A percentile compares a stretch with the other conserved stretches of the same genome.
Evolutionary conservation across 2,113 vertebrate genomes (phyloP).

Genomic region (Lepidiolamprologus cunningtoni): DNA sequence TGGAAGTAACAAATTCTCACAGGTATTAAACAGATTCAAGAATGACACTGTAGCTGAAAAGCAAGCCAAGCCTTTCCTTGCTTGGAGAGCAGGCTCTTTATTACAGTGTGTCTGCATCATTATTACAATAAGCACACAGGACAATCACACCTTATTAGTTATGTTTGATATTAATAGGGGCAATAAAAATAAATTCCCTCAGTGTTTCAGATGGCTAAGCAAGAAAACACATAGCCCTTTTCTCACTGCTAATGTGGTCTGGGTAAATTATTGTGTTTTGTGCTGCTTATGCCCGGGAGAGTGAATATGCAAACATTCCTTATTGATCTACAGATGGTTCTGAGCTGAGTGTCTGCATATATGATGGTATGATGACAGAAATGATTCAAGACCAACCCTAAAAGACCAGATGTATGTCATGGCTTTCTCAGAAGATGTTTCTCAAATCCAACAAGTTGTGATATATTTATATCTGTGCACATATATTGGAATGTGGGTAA

Average conservation of each 20-base stretch:
- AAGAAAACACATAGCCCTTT: slow-evolving; percentile 48
- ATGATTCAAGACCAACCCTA: background rate
- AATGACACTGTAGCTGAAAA: slow-evolving; percentile 28
- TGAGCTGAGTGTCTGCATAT: slow-evolving; percentile 3
- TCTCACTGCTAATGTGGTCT: slow-evolving; percentile 44
- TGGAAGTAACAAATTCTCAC: slow-evolving; percentile 39
- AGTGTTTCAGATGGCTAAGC: slow-evolving; percentile 55
- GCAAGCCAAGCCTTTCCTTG: background rate
- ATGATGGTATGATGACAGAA: slow-evolving; percentile 8
- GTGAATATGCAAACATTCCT: slow-evolving; percentile 33
- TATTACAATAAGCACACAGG: slow-evolving; percentile 57
- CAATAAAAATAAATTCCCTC: slow-evolving; percentile 64
- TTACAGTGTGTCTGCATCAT: slow-evolving; percentile 48
- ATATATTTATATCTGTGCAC: background rate
- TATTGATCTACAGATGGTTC: slow-evolving; percentile 48
- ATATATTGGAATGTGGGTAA: background rate
- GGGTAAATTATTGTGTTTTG: slow-evolving; percentile 62
- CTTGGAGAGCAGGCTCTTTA: slow-evolving; percentile 32
- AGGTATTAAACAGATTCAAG: slow-evolving; percentile 44
- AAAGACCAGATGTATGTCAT: background rate
- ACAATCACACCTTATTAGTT: slow-evolving; percentile 75
- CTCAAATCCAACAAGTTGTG: background rate
- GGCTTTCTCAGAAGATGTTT: background rate
- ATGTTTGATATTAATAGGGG: slow-evolving; percentile 70
- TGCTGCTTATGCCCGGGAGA: slow-evolving; percentile 30